These are phyloP conservation scores for Salminus brasiliensis DNA, from an alignment of 2,113 vertebrate species.

Conservation along the genomic window DNA sequence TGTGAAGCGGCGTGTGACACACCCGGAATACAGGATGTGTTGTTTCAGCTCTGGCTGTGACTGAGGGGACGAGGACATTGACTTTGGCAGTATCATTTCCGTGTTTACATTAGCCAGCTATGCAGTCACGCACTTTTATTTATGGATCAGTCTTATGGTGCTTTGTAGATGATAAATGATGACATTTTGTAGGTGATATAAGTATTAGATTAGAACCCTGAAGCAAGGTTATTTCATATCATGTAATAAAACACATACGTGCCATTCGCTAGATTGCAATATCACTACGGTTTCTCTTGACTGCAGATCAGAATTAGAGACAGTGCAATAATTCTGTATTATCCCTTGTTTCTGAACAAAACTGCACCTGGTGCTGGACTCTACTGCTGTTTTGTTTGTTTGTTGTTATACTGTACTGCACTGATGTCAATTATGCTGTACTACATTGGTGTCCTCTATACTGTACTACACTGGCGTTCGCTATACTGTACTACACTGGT, in stretches of 20 bases:
- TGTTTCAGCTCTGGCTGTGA: neutral
- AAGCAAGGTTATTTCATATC: conserved; percentile 27
- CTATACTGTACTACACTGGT: too few relatives aligned
- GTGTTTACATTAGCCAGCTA: conserved; percentile 6
- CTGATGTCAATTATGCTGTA: too few relatives aligned
- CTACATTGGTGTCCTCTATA: too few relatives aligned
- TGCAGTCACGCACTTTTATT: conserved; percentile 7
- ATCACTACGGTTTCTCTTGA: neutral
- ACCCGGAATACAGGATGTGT: neutral
- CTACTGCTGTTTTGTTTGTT: neutral
- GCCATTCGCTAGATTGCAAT: neutral
- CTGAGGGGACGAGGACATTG: neutral
- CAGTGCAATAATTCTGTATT: neutral
- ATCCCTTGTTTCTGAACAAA: neutral
- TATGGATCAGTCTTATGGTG: conserved; percentile 14
- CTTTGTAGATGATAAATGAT: conserved; percentile 10
- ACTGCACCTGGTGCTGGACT: neutral
- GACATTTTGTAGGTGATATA: neutral
- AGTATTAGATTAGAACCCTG: too few relatives aligned
- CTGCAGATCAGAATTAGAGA: neutral
- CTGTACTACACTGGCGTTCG: too few relatives aligned
- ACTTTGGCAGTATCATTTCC: conserved; percentile 3
- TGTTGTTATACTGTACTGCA: too few relatives aligned
- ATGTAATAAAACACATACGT: neutral
- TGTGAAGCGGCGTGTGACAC: conserved; percentile 62